phyloP scores from a whole-genome alignment of 23 tunicate species.

The Styela clava region DNA sequence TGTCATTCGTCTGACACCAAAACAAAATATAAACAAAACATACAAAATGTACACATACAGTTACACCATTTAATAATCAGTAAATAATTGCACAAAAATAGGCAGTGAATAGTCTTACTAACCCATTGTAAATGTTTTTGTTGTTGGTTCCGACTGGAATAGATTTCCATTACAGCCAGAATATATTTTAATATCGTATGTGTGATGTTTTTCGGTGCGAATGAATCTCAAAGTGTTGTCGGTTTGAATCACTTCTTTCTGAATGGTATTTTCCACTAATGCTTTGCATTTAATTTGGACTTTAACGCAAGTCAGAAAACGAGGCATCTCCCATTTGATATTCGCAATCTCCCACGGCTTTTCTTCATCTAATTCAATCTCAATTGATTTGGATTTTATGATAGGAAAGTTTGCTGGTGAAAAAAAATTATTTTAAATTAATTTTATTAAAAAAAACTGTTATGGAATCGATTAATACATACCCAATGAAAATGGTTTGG shows the following conservation, averaged over 20 bases:
- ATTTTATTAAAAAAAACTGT: too few species aligned
- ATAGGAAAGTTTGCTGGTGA: not conserved
- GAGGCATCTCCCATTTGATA: not conserved
- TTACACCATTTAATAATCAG: too few species aligned
- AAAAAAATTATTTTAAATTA: too few species aligned
- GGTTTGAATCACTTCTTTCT: not conserved
- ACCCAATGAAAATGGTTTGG: not conserved
- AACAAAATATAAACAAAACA: too few species aligned
- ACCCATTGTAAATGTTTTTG: not conserved
- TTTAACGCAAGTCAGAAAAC: not conserved
- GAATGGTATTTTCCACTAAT: not conserved
- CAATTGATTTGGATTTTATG: not conserved
- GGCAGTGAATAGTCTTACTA: too few species aligned
- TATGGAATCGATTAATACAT: too few species aligned
- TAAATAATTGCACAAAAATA: too few species aligned
- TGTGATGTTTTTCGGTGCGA: not conserved
- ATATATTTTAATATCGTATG: not conserved
- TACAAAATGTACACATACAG: too few species aligned
- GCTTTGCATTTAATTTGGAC: not conserved
- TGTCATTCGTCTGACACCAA: too few species aligned
- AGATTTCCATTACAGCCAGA: not conserved
- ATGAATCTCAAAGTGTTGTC: not conserved
- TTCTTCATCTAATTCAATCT: not conserved
- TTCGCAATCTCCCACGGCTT: not conserved
- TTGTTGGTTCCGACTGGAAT: not conserved